Base-by-base conservation (phyloP, 2,888 invertebrate genomes). In the Drosophila niveifrons region DNA sequence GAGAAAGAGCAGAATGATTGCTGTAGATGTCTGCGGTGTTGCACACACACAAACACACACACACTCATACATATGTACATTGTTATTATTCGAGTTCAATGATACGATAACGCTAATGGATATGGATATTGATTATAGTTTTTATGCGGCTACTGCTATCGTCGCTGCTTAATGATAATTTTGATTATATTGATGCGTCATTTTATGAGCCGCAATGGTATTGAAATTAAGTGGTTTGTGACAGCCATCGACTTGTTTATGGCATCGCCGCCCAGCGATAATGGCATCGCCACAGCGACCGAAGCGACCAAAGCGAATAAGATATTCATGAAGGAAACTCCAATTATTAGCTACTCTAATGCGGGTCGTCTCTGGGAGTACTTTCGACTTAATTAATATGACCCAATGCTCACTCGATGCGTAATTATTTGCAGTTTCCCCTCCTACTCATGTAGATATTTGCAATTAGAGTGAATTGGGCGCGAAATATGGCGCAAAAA, bases 51-150 rank as follows among this genome's bases (percentile, higher is more conserved):
- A 75, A 4, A 4, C 23, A 23, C 3, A 10, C 79, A 23, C 9
- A 31, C 79, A 75, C 53, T 70, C 58, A 73, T 55, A 73, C 41
- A 56, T 57, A 47, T 77, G 63, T 75, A 74, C 68, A 72, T 41
- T 78, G 72, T 75, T 82, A 88, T 84, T 84, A 85, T 89, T 77
- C 71, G 89, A 88, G 82, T 83, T 86, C 83, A 78, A 66, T 82
- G 88, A 88, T 86, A 89, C 88, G 85, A 89, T 86, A 86, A 89
- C 82, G 85, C 88, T 86, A 86, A 86, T 86, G 85, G 88, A 89
- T 86, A 86, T 86, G 85, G 89, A 89, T 86, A 86, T 89, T 86
- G 85, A 85, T 85, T 85, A 87, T 85, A 89, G 85, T 89, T 89
- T 85, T 87, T 89, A 87, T 89, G 89, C 78, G 70, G 62, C 69